phyloP scores from a whole-genome alignment of 1,140 invertebrate genomes.

The Tetramorium simillimum region DNA sequence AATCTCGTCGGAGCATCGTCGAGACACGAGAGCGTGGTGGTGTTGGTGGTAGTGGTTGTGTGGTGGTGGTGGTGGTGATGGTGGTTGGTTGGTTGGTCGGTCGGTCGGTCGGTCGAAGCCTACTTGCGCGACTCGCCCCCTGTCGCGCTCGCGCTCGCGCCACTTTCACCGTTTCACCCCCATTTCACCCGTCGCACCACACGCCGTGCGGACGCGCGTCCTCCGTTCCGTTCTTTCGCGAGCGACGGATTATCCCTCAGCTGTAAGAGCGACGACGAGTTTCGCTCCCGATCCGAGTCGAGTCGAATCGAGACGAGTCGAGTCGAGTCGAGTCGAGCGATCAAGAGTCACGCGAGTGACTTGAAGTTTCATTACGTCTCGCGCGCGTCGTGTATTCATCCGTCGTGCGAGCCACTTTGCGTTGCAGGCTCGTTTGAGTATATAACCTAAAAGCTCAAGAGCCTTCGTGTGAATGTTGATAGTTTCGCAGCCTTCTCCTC shows the following conservation, averaged over 20 bases:
- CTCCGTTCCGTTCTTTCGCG: background rate
- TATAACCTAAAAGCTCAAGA: slow-evolving; percentile 76
- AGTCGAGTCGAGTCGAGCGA: background rate
- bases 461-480: slow-evolving; percentile 72
- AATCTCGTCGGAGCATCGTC: background rate
- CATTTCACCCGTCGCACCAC: too few relatives aligned
- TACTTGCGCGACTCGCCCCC: too few relatives aligned
- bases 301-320: too few relatives aligned
- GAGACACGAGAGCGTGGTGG: background rate
- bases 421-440: slow-evolving; percentile 1
- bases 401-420: background rate
- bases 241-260: too few relatives aligned
- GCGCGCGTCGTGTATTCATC: slow-evolving; percentile 5
- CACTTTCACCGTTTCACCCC: too few relatives aligned
- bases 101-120: background rate
- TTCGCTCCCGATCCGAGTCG: too few relatives aligned
- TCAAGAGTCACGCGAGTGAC: background rate
- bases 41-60: too few relatives aligned
- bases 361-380: too few relatives aligned
- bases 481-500: slow-evolving; percentile 38
- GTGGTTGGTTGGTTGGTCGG: too few relatives aligned
- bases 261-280: too few relatives aligned
- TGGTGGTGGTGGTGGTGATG: background rate
- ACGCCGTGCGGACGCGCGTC: background rate
- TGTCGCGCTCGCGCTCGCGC: too few relatives aligned